Evolutionary conservation across 2,888 invertebrate species (phyloP).

Genomic region (Lithosia quadra): DNA sequence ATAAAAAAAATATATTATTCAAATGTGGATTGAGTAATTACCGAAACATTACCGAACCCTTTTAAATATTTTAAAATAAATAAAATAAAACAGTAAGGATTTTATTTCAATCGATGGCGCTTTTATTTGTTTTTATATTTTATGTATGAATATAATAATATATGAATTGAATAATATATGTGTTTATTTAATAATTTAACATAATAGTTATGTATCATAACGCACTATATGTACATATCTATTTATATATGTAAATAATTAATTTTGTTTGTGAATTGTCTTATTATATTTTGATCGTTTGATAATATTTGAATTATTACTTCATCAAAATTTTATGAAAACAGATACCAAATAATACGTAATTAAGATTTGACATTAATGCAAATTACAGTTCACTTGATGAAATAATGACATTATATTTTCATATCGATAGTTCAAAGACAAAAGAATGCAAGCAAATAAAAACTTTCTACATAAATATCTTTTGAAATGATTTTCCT

Average conservation of each 20-base stretch:
- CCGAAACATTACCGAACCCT: background rate
- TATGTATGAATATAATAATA: constrained; percentile 42
- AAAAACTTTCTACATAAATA: background rate
- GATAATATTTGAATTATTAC: constrained; percentile 14
- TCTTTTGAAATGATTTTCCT: background rate
- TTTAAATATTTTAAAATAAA: background rate
- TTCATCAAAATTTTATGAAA: background rate
- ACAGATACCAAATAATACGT: background rate
- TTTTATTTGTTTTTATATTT: constrained; percentile 57
- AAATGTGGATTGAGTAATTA: no score
- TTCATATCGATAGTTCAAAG: background rate
- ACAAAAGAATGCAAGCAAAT: background rate
- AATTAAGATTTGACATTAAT: background rate
- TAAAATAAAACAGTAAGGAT: constrained; percentile 60
- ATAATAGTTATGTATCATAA: constrained; percentile 43
- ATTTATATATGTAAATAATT: constrained; percentile 58
- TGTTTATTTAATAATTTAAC: constrained; percentile 45
- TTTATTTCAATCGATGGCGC: constrained; percentile 65
- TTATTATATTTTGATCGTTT: constrained; percentile 44
- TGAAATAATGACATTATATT: constrained; percentile 13
- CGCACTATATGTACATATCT: constrained; percentile 48
- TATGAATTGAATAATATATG: constrained; percentile 40
- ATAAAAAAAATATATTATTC: no score
- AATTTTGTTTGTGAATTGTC: constrained; percentile 45
- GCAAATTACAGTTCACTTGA: background rate